Conservation (phyloP, 2,113 vertebrate species). For the Sorex fumeus region DNA sequence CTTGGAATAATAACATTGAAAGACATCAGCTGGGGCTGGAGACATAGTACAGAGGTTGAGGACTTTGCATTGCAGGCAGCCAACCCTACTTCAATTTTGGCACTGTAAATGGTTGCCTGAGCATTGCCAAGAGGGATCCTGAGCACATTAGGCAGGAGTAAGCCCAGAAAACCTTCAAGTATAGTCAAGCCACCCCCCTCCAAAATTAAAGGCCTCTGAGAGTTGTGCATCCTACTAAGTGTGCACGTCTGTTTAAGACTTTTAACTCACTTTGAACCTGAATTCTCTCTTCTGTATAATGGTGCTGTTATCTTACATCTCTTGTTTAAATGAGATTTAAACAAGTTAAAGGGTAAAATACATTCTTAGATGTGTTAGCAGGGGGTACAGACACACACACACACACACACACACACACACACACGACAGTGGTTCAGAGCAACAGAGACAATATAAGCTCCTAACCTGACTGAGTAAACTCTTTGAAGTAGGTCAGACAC, state of each 20-base stretch:
- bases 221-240: background rate
- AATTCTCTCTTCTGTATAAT: conserved; percentile 11
- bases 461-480: background rate
- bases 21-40: too few species aligned
- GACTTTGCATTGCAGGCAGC: too few species aligned
- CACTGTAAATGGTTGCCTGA: too few species aligned
- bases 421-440: background rate
- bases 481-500: background rate
- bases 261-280: background rate
- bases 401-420: background rate
- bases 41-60: too few species aligned
- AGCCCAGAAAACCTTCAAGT: too few species aligned
- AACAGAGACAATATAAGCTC: background rate
- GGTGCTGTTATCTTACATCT: background rate
- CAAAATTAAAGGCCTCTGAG: too few species aligned
- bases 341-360: conserved; percentile 28
- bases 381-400: too few species aligned
- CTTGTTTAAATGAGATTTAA: conserved; percentile 38
- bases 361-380: background rate
- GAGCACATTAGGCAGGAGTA: too few species aligned
- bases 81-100: too few species aligned
- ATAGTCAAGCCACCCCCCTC: too few species aligned
- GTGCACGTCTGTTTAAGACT: background rate
- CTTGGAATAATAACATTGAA: background rate
- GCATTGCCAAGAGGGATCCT: too few species aligned